A percentile compares a stretch with the other conserved stretches of the same genome.
Evolutionary conservation across 2,797 vertebrate genomes (phyloP).

Genomic region (Channa striata): DNA sequence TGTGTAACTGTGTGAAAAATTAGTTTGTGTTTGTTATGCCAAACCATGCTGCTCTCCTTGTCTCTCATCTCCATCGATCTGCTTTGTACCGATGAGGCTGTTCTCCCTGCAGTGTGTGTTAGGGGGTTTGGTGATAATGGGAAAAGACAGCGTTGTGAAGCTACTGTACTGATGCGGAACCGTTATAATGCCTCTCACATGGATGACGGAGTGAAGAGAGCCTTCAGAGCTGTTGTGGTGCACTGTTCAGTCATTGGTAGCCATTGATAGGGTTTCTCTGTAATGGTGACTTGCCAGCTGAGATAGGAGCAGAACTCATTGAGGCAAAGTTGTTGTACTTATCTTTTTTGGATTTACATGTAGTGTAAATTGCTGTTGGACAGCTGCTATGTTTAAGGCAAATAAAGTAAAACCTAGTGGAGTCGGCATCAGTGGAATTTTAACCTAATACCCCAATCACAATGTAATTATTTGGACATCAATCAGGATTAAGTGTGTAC

Average conservation of each 20-base stretch:
- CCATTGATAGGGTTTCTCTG: neutral
- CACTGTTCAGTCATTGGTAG: constrained; percentile 3
- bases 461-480: neutral
- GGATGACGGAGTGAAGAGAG: constrained; percentile 7
- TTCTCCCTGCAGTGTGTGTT: constrained; percentile 4
- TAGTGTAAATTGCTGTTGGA: too few species aligned
- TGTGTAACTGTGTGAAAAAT: constrained; percentile 24
- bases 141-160: neutral
- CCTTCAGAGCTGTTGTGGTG: neutral
- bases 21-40: neutral
- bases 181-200: constrained; percentile 19
- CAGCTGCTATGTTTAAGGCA: too few species aligned
- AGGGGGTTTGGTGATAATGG: constrained; percentile 5
- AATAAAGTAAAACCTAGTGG: too few species aligned
- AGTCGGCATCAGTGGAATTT: neutral
- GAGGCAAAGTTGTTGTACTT: neutral
- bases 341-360: too few species aligned
- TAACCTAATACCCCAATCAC: too few species aligned
- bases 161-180: neutral
- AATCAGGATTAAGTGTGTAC: neutral
- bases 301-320: neutral
- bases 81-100: constrained; percentile 14
- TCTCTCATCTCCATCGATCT: constrained; percentile 31
- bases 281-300: constrained; percentile 2
- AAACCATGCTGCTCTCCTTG: constrained; percentile 3